A percentile compares a stretch with the other conserved stretches of the same genome.
Evolutionary conservation across 1,140 invertebrate genomes (phyloP).

Genomic region (Drosophila virilis): DNA sequence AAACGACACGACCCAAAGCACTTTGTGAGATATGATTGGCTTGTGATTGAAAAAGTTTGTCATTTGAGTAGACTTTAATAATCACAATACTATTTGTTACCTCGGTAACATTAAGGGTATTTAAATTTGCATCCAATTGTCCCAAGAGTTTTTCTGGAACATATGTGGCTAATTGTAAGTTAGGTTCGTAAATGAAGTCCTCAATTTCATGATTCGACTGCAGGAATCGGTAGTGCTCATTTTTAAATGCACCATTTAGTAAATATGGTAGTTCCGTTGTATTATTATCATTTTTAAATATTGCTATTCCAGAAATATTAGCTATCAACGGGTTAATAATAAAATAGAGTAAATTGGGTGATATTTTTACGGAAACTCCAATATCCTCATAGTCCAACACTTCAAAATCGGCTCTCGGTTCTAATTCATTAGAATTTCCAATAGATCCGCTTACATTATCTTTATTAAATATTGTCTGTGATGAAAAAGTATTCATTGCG

Average conservation of each 20-base stretch:
- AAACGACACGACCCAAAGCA: constrained; percentile 85
- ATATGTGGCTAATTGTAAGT: constrained; percentile 86
- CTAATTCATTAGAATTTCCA: not conserved
- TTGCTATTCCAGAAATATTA: constrained; percentile 86
- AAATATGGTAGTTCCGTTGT: not conserved
- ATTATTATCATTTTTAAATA: constrained; percentile 64
- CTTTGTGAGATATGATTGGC: constrained; percentile 10
- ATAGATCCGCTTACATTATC: not conserved
- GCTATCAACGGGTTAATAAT: constrained; percentile 85
- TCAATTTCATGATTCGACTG: constrained; percentile 84
- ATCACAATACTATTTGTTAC: constrained; percentile 70
- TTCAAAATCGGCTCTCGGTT: constrained; percentile 26
- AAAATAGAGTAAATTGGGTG: constrained; percentile 85
- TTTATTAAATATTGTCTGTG: constrained; percentile 8
- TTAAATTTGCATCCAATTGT: constrained; percentile 68
- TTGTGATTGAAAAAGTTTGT: constrained; percentile 85
- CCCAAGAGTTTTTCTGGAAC: constrained; percentile 84
- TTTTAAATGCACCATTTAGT: constrained; percentile 76
- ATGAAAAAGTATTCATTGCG: constrained; percentile 67
- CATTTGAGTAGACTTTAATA: constrained; percentile 86
- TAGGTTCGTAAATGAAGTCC: constrained; percentile 84
- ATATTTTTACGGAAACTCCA: constrained; percentile 60
- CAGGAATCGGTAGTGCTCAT: constrained; percentile 84
- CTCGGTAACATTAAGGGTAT: constrained; percentile 23
- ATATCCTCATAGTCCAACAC: constrained; percentile 62